Base-by-base conservation (phyloP, 2,113 vertebrate genomes). In the Spermophilus dauricus region DNA sequence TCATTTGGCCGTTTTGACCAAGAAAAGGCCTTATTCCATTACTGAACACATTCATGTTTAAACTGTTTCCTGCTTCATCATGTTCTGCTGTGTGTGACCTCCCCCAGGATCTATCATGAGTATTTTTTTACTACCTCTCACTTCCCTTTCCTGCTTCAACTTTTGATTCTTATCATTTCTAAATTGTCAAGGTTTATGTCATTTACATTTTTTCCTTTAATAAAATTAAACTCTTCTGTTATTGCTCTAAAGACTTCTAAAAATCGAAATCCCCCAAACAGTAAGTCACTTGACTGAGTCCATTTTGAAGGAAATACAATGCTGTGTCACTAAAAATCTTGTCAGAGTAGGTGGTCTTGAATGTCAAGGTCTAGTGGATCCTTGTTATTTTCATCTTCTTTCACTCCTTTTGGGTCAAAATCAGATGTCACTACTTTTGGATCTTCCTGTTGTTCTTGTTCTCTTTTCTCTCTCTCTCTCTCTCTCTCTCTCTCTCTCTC, bases 131-230 rank as follows among this genome's bases (percentile, higher is more conserved):
- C 63, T 65, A 65, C 34, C 69, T 98, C 96, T 98, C 96, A 98
- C 97, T 97, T 97, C 97, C 96, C 96, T 97, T 97, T 97, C 93
- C 82, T 93, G 96, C 91, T 94, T 97, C 92, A 93, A 80, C 89
- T 95, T 97, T 76, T 97, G 96, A 97, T 92, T 90, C 93, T 65
- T 92, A 84, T 97, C 72, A 78, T 92, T 97, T 96, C 93, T 97
- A 93, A 95, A 91, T 97, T 76, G 86, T 96, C 65, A 80, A 95
- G 90, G 94, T 90, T 95, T 93, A 48, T 97, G 83, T 76, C n/a
- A 93, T 97, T 97, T 97, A 89, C 92, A 97, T 97, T 93, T 96
- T 97, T 95, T 91, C 80, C 76, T 89, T 84, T 89, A 96, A 93
- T 96, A 87, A 94, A 89, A 89, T 86, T 39, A 87, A 97, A 48